Evolutionary conservation across 2,113 vertebrate species (phyloP).

Genomic region (Entelurus aequoreus): DNA sequence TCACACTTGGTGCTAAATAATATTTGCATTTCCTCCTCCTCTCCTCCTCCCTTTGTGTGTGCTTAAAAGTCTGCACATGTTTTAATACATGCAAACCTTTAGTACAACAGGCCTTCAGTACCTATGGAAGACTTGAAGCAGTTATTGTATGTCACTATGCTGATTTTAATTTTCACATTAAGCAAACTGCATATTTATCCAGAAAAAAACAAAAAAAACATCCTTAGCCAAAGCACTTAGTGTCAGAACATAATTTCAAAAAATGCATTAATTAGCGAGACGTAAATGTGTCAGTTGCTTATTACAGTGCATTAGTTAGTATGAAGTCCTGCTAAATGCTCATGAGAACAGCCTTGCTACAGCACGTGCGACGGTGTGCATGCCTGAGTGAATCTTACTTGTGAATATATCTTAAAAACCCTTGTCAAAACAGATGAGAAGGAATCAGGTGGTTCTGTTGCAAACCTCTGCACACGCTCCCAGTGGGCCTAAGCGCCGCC

Average conservation of each 20-base stretch:
- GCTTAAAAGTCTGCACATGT: too few relatives aligned
- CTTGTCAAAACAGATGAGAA: slow-evolving; percentile 32
- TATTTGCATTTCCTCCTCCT: too few relatives aligned
- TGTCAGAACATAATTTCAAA: background rate
- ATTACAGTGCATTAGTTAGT: background rate
- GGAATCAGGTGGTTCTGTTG: slow-evolving; percentile 47
- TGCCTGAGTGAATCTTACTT: slow-evolving; percentile 5
- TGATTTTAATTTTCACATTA: too few relatives aligned
- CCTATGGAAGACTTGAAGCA: too few relatives aligned
- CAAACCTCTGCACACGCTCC: slow-evolving; percentile 25
- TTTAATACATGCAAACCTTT: too few relatives aligned
- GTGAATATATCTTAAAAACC: slow-evolving; percentile 22
- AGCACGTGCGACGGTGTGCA: slow-evolving; percentile 14
- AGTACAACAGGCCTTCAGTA: too few relatives aligned
- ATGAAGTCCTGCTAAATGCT: background rate
- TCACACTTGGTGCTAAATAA: too few relatives aligned
- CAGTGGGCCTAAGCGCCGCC: slow-evolving; percentile 16
- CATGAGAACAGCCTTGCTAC: background rate
- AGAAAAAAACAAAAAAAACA: too few relatives aligned
- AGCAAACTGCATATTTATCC: too few relatives aligned
- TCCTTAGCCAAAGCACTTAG: too few relatives aligned
- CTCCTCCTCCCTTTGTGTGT: too few relatives aligned
- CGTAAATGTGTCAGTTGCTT: background rate
- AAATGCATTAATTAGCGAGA: background rate
- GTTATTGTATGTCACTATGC: too few relatives aligned